Conservation (phyloP, 1,140 invertebrate genomes). For the Stegodyphus mimosarum region DNA sequence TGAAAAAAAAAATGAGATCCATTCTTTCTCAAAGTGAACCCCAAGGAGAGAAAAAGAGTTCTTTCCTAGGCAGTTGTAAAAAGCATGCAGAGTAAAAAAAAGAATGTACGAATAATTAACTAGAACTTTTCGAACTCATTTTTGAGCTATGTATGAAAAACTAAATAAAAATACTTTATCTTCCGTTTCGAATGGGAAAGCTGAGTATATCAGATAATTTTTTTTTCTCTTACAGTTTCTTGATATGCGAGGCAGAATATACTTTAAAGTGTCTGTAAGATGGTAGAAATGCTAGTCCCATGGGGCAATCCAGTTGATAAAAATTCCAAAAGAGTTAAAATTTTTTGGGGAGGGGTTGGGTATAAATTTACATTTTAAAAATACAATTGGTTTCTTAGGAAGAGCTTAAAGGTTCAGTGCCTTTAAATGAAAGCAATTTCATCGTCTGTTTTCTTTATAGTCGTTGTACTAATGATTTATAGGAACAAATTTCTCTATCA, state of each 20-base stretch:
- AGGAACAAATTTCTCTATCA: no score
- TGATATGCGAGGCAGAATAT: neutral
- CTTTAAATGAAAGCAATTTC: no score
- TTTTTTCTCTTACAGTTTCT: neutral
- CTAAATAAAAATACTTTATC: neutral
- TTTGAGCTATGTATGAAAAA: neutral
- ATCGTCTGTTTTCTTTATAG: no score
- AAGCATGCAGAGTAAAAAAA: neutral
- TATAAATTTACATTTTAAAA: no score
- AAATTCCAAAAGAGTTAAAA: no score
- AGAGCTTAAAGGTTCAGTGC: no score
- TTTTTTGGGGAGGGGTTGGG: no score
- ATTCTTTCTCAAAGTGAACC: neutral
- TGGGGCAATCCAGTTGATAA: no score
- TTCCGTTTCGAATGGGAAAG: neutral
- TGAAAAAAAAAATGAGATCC: neutral
- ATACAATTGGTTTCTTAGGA: no score
- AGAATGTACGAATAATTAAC: neutral
- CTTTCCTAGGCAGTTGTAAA: neutral
- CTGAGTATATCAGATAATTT: neutral
- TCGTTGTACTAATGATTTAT: no score
- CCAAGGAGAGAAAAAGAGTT: neutral
- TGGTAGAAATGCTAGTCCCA: no score
- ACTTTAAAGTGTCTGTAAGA: neutral
- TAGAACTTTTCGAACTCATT: slow-evolving; percentile 5